Base-by-base conservation (phyloP, 2,797 vertebrate species). In the Sebastolobus alascanus region DNA sequence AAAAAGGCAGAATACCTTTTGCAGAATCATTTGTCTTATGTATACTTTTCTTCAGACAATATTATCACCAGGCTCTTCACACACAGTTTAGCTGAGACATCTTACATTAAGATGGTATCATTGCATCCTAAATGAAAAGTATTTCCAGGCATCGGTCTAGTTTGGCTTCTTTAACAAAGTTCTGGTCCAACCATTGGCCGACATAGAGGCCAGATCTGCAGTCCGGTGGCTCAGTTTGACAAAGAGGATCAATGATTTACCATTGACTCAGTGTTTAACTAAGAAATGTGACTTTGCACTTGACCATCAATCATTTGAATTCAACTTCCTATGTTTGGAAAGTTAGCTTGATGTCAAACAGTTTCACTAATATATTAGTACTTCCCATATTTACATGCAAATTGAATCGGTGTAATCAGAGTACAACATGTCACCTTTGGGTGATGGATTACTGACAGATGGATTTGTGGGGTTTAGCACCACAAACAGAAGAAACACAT, bases 381-480 rank as follows among this genome's bases (percentile, higher is more conserved):
- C 14, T 8, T 2, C 18, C 16, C 3, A 2, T 38, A 18, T 58
- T 29, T 50, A 29, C 35, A 16, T 59, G 43, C 40, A 76, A 54
- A 12, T 35, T 52, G 22, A 74, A 55, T 66, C 18, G 9, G 20
- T 69, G 18, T 38, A 46, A 68, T 77, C 20, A 12, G 8, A 27
- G 2, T 33, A 8, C 20, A 59, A 33, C 56, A 14, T 16, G 7
- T 50, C 9, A 59, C 14, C 2, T 65, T 18, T 63, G 20, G 20
- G 6, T 66, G 59, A 72, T 66, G n/a, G 59, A 66, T 58, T 31
- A 59, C 25, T 72, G 33, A 50, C 18, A 25, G 18, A 50, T 31
- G 52, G 72, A 59, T 69, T 59, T 52, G 58, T 37, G 18, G 20
- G 31, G 31, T 68, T 74, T 38, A 64, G 10, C 64, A 16, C 8